A percentile compares a stretch with the other conserved stretches of the same genome.
These are phyloP conservation scores for Phyllostomus hastatus DNA, from an alignment of 2,113 vertebrate genomes.

Conservation along the genomic window DNA sequence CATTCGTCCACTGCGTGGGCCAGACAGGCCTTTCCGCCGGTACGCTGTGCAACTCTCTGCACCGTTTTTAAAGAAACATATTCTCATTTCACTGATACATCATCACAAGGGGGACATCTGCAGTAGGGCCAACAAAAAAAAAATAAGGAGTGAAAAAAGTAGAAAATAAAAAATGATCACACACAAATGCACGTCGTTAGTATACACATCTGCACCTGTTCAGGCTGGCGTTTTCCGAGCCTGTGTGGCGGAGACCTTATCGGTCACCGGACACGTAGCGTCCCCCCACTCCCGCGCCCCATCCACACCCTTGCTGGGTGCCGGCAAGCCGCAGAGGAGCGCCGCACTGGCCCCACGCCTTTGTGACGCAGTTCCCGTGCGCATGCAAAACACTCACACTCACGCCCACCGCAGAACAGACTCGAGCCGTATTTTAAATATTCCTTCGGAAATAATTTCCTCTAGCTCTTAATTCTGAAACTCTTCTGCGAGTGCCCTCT, in stretches of 20 bases:
- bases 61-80: not conserved
- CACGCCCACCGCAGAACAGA: not conserved
- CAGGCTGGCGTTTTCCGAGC: not conserved
- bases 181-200: not conserved
- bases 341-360: no score
- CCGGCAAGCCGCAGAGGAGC: rapidly evolving
- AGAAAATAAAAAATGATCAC: no score
- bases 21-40: not conserved
- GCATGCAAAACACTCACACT: no score
- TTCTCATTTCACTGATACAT: not conserved
- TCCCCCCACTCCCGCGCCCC: rapidly evolving
- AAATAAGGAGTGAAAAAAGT: no score
- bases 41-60: not conserved
- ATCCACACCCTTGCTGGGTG: rapidly evolving
- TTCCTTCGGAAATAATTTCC: not conserved
- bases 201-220: not conserved
- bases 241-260: not conserved
- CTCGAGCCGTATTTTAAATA: not conserved
- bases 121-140: no score
- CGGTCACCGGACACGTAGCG: rapidly evolving
- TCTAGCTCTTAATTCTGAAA: not conserved
- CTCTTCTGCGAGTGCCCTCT: not conserved
- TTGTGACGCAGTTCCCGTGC: rapidly evolving
- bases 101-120: not conserved
- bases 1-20: rapidly evolving